Conservation (phyloP, 2,113 vertebrate species). For the Caretta caretta region DNA sequence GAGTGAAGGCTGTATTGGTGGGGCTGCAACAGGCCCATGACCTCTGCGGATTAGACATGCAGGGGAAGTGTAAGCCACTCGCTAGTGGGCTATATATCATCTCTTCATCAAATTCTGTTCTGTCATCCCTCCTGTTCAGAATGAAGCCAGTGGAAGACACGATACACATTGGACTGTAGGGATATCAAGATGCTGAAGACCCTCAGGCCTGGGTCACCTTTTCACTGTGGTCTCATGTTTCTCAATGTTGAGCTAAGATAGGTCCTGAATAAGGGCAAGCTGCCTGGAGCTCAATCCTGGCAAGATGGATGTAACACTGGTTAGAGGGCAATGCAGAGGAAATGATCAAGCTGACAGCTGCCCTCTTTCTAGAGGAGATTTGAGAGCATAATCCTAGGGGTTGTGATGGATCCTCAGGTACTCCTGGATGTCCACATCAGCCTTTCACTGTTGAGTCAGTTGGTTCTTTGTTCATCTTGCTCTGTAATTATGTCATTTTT, state of each 20-base stretch:
- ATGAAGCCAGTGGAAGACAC: not conserved
- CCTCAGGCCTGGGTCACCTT: not conserved
- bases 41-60: rapidly evolving
- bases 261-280: not conserved
- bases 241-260: not conserved
- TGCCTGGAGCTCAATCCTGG: not conserved
- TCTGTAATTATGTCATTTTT: not conserved
- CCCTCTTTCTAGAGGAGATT: not conserved
- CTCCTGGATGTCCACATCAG: not conserved
- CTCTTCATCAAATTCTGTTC: not conserved
- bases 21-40: rapidly evolving
- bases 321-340: not conserved
- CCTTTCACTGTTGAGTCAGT: not conserved
- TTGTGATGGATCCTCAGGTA: not conserved
- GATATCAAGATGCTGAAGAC: rapidly evolving
- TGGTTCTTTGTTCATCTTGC: not conserved
- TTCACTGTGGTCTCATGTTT: not conserved
- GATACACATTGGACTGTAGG: too few species aligned
- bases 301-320: not conserved
- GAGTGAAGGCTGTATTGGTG: not conserved
- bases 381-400: not conserved
- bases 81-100: not conserved
- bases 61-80: not conserved
- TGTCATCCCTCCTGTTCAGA: not conserved
- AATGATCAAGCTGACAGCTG: not conserved